These are phyloP conservation scores for Troides oblongomaculatus DNA, from an alignment of 2,888 invertebrate genomes.

Conservation along the genomic window DNA sequence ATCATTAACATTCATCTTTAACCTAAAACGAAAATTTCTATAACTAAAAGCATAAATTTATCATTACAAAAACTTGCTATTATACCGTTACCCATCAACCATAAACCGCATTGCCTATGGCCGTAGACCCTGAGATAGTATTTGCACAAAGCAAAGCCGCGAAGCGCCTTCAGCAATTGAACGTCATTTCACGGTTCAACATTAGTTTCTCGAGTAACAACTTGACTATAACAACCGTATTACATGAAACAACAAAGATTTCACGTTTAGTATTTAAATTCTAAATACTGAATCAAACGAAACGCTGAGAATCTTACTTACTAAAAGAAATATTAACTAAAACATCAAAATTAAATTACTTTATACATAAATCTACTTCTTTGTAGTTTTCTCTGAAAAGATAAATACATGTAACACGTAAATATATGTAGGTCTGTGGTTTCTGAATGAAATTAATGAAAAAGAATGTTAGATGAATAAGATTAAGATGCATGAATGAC, in stretches of 20 bases:
- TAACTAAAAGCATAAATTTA: slow-evolving; percentile 20
- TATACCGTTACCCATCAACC: slow-evolving; percentile 29
- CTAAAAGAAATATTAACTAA: too few relatives aligned
- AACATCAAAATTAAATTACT: too few relatives aligned
- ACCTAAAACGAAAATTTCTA: slow-evolving; percentile 13
- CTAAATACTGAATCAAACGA: too few relatives aligned
- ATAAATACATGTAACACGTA: too few relatives aligned
- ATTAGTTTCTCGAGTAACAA: slow-evolving; percentile 55
- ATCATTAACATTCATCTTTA: not conserved
- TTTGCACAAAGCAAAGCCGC: slow-evolving; percentile 69
- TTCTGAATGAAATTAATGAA: too few relatives aligned
- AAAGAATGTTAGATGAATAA: too few relatives aligned
- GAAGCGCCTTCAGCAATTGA: slow-evolving; percentile 58
- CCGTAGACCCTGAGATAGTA: slow-evolving; percentile 48
- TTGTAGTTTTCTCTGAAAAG: too few relatives aligned
- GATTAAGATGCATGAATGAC: too few relatives aligned
- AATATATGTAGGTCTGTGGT: too few relatives aligned
- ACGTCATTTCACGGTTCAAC: slow-evolving; percentile 64
- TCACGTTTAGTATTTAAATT: too few relatives aligned
- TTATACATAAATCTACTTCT: too few relatives aligned
- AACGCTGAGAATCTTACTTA: too few relatives aligned
- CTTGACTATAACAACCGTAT: slow-evolving; percentile 29
- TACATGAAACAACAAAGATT: slow-evolving; percentile 20
- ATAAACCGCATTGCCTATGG: slow-evolving; percentile 42
- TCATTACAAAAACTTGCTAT: slow-evolving; percentile 21